phyloP scores from a whole-genome alignment of 1,140 invertebrate species.

The Eufriesea mexicana region DNA sequence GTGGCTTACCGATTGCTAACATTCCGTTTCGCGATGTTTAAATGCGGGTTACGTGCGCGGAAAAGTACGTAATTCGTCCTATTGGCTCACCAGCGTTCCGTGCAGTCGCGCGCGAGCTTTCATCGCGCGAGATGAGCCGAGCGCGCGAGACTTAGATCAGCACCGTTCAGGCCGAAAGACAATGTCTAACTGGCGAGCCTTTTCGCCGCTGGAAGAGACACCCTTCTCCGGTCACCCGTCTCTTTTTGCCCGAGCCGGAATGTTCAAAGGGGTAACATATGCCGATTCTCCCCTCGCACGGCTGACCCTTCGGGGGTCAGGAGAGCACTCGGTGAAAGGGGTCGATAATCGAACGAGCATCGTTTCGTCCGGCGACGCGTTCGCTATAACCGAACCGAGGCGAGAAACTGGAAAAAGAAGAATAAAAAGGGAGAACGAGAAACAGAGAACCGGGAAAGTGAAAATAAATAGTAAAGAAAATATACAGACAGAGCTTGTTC shows the following conservation, averaged over 20 bases:
- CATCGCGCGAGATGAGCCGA: conserved; percentile 8
- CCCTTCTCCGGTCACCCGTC: conserved; percentile 33
- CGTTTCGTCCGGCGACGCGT: not conserved
- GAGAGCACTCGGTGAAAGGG: conserved; percentile 56
- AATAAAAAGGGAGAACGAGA: too few species aligned
- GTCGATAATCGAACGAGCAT: conserved; percentile 62
- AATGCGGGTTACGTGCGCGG: not conserved
- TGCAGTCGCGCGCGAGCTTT: conserved; percentile 10
- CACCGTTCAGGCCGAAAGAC: conserved; percentile 42
- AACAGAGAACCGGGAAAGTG: not conserved
- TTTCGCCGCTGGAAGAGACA: conserved; percentile 30
- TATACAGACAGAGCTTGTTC: too few species aligned
- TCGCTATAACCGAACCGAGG: not conserved
- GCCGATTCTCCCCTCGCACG: conserved; percentile 44
- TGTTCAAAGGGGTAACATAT: conserved; percentile 54
- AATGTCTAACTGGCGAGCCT: conserved; percentile 47
- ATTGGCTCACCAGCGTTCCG: conserved; percentile 9
- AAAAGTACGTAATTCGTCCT: not conserved
- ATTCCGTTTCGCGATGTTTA: too few species aligned
- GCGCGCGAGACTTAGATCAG: not conserved
- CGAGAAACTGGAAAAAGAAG: not conserved
- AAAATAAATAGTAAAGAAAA: too few species aligned
- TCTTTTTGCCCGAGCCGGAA: conserved; percentile 35
- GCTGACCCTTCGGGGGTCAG: conserved; percentile 51
- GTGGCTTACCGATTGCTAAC: not conserved